A percentile compares a stretch with the other conserved stretches of the same genome.
Conservation (phyloP, 2,797 vertebrate species). For the Sparidentex hasta region DNA sequence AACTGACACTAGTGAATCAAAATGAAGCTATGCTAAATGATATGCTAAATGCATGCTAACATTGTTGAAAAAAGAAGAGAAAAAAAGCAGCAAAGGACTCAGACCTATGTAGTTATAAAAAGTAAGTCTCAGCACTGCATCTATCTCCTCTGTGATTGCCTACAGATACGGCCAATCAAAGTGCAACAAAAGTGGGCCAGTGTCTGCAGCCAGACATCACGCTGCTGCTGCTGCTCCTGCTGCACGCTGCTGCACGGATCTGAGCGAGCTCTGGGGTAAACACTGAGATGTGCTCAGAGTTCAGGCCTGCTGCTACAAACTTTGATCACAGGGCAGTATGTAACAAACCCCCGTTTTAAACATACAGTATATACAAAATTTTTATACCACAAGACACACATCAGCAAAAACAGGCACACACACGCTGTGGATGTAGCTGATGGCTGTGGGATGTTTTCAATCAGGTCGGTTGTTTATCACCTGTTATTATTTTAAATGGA, state of each 20-base stretch:
- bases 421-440: background rate
- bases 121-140: background rate
- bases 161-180: slow-evolving; percentile 20
- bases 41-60: background rate
- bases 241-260: background rate
- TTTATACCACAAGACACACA: background rate
- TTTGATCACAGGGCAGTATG: background rate
- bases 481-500: slow-evolving; percentile 49
- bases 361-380: slow-evolving; percentile 3
- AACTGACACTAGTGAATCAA: no score
- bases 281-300: slow-evolving; percentile 4
- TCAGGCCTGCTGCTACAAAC: slow-evolving; percentile 3
- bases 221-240: background rate
- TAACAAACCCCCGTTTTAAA: background rate
- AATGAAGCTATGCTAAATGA: no score
- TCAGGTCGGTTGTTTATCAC: slow-evolving; percentile 14
- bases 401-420: slow-evolving; percentile 13
- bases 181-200: slow-evolving; percentile 2
- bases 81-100: background rate
- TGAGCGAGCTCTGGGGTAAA: background rate
- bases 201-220: slow-evolving; percentile 20
- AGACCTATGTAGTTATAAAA: background rate
- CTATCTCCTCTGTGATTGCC: slow-evolving; percentile 6
- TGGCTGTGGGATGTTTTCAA: background rate
- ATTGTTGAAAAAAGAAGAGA: background rate